Evolutionary conservation across 2,888 invertebrate species (phyloP), one percentile per base, ranked within the genome.

Genomic region (Tridacna gigas): DNA sequence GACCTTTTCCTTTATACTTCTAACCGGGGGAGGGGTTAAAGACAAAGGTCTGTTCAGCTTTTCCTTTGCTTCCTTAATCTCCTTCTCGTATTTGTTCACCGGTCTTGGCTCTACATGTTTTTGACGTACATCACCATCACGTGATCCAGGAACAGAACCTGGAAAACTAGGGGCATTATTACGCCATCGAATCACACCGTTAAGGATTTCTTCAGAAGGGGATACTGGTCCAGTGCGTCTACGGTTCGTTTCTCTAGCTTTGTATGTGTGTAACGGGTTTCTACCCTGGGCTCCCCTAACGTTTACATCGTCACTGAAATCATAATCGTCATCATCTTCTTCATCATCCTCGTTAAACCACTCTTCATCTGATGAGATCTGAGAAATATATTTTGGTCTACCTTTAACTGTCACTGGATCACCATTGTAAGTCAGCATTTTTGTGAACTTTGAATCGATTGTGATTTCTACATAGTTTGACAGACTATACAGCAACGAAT

Each of bases 391-490:
- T 69, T 86, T 86, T n/a, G 86, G 86, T n/a, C 86, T 67, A 7
- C 87, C 87, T 69, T 82, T 78, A 51, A 87, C 82, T 56, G 79
- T 80, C 15, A 87, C 74, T 4, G 87, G 87, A 28, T 87, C 84
- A 9, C 81, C 79, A 61, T 80, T 84, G 47, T 84, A 87, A 12
- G 84, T 71, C 47, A 87, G 37, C 65, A 84, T 18, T 22, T 87
- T 87, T 69, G 83, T 84, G 56, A 87, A 87, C 22, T 84, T 84
- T 5, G 84, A 48, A 75, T 81, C 82, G 13, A 82, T 74, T 7
- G 76, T 74, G 7, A 87, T 69, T 66, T 87, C 87, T 12, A 87
- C 77, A 37, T 87, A 87, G 69, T 87, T 84, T 2, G 87, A 82
- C 60, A 87, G 60, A 51, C 84, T 80, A 45, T 87, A 83, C 18